A percentile compares a stretch with the other conserved stretches of the same genome.
These are phyloP conservation scores for Knipowitschia caucasica DNA, from an alignment of 2,797 vertebrate species.

Conservation along the genomic window DNA sequence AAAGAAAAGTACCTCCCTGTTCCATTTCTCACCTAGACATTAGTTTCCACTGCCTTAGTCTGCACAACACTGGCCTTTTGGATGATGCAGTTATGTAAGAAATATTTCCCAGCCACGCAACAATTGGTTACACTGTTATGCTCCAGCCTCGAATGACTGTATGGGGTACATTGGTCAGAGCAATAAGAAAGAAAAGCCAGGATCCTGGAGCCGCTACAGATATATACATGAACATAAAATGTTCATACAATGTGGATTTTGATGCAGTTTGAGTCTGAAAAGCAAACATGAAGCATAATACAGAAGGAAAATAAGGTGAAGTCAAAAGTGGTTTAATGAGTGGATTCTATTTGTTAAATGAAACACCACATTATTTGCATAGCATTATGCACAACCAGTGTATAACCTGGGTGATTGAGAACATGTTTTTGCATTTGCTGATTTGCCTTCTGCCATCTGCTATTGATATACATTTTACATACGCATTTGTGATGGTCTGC, in stretches of 20 bases:
- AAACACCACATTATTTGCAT: too few relatives aligned
- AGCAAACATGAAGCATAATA: not conserved
- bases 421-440: too few relatives aligned
- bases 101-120: not conserved
- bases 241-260: not conserved
- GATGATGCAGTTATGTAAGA: conserved; percentile 6
- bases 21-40: not conserved
- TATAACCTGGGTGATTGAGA: too few relatives aligned
- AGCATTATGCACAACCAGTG: too few relatives aligned
- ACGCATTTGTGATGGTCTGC: not conserved
- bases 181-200: not conserved
- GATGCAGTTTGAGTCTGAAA: not conserved
- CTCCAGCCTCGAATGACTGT: not conserved
- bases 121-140: not conserved
- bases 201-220: not conserved
- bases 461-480: too few relatives aligned
- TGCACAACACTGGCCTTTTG: not conserved
- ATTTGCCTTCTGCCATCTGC: too few relatives aligned
- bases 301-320: too few relatives aligned
- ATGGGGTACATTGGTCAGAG: too few relatives aligned
- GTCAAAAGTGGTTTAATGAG: too few relatives aligned
- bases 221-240: not conserved
- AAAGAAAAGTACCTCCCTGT: not conserved
- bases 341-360: too few relatives aligned
- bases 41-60: not conserved